Base-by-base conservation (phyloP, 2,113 vertebrate genomes). In the Smithornis capensis region DNA sequence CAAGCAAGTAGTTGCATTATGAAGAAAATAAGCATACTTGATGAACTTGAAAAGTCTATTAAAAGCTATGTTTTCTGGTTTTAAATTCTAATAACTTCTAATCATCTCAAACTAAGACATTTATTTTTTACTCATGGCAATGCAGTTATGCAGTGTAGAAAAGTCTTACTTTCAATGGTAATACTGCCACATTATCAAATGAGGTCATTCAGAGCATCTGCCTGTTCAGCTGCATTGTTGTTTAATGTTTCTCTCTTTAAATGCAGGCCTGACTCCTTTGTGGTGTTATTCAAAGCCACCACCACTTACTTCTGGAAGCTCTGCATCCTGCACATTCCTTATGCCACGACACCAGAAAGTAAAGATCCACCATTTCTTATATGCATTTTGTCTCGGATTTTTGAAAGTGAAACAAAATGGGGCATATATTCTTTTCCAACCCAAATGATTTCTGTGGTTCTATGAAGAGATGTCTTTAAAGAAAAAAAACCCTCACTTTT, bases 401-500 rank as follows among this genome's bases (percentile, higher is more conserved):
- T 79, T 73, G 22, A 71, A 27, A 55, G 31, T 60, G 5, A 56
- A 86, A 56, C 6, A n/a, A 65, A 59, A 45, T 14, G 5, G 14
- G 8, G 12, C 24, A 93, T 64, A 68, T 74, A 59, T 55, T 44
- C 17, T 69, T 63, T 83, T 83, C 12, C 8, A 27, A 40, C 5
- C 4, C 22, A 62, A 55, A 53, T 19, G 1, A 6, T 47, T 76
- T 42, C 17, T 22, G 2, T 55, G 5, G 14, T 62, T 76, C 21
- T 69, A 49, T 67, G 28, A 75, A 69, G 82, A 87, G 5, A 14
- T 52, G 4, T 52, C 19, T 74, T 56, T 45, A 73, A 35, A 1
- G 8, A 2, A 0, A 1, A 3, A 27, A 35, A 18, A 7, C 0
- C 1, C 8, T 44, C 40, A 8, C 6, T 57, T 69, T 70, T 8